These are phyloP conservation scores for Clunio marinus DNA, from an alignment of 2,888 invertebrate genomes.

Conservation along the genomic window DNA sequence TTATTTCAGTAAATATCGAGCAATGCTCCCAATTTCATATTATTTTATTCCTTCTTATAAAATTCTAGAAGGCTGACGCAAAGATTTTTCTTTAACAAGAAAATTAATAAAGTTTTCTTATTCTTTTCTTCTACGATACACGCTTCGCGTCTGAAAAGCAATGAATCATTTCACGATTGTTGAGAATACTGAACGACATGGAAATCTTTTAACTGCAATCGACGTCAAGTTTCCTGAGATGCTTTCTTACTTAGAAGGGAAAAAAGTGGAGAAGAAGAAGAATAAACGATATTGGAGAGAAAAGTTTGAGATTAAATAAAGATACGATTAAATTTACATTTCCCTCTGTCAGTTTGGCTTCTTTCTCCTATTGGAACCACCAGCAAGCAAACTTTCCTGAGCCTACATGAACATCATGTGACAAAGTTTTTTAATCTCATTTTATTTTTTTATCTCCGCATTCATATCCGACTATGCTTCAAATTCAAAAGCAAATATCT, in stretches of 20 bases:
- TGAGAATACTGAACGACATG: not conserved
- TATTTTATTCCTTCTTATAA: no score
- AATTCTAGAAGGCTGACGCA: no score
- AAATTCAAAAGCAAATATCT: not conserved
- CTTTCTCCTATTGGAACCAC: not conserved
- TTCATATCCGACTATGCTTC: not conserved
- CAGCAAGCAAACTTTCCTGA: not conserved
- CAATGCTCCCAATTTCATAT: no score
- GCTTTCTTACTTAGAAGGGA: no score
- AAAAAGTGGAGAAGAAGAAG: not conserved
- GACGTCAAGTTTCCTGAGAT: no score
- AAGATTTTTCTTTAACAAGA: not conserved
- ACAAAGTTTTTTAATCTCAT: conserved; percentile 17
- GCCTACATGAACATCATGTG: no score
- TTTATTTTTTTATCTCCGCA: not conserved
- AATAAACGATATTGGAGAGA: not conserved
- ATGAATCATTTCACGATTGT: conserved; percentile 1
- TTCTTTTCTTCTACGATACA: not conserved
- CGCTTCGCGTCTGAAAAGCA: not conserved
- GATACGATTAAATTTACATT: conserved; percentile 33
- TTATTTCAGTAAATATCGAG: not conserved
- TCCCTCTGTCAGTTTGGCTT: no score
- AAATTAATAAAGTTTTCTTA: not conserved
- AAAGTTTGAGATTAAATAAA: conserved; percentile 3
- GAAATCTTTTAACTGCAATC: not conserved